phyloP scores from a whole-genome alignment of 2,113 vertebrate genomes.

The Strigops habroptila region DNA sequence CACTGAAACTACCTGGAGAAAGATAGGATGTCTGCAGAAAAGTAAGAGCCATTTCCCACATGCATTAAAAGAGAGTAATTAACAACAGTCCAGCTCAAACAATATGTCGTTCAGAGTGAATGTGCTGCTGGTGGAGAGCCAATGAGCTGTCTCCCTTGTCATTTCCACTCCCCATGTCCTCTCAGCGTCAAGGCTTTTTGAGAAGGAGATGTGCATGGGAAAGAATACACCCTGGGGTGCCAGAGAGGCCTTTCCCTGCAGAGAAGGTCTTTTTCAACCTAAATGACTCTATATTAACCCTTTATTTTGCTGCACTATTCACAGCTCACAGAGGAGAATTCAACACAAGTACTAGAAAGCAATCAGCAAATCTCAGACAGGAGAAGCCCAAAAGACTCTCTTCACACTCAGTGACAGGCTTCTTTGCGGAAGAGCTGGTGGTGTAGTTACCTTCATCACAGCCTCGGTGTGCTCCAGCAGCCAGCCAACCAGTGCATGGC shows the following conservation, averaged over 20 bases:
- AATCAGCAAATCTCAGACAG: accelerated
- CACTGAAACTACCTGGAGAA: neutral
- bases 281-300: neutral
- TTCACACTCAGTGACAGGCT: neutral
- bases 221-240: neutral
- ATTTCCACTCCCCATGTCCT: neutral
- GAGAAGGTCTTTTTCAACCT: neutral
- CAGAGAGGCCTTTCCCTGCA: neutral
- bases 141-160: neutral
- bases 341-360: neutral
- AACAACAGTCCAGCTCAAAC: slow-evolving; percentile 28
- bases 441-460: slow-evolving; percentile 86
- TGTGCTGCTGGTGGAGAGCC: neutral
- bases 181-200: neutral
- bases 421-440: neutral
- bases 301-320: neutral
- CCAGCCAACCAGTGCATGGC: slow-evolving; percentile 93
- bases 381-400: neutral
- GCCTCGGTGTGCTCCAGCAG: slow-evolving; percentile 95
- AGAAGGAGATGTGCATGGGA: neutral
- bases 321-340: neutral
- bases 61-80: neutral
- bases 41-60: neutral
- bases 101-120: slow-evolving; percentile 38
- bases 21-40: neutral